A percentile compares a stretch with the other conserved stretches of the same genome.
Conservation (phyloP, 53 echinoderm and acorn worm genomes). For the Echinometra lucunter region DNA sequence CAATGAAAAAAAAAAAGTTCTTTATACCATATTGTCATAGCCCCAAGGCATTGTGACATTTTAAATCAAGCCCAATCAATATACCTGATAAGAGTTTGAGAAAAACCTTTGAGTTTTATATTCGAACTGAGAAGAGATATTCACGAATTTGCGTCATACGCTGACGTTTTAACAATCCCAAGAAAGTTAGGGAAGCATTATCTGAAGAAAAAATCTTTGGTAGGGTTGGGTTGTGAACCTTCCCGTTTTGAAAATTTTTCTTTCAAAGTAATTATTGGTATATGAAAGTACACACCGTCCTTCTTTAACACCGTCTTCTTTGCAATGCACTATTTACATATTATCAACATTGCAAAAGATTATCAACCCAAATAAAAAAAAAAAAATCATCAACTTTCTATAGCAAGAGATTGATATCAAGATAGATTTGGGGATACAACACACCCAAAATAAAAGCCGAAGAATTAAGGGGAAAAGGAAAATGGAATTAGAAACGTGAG, state of each 20-base stretch:
- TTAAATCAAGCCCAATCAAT: background rate
- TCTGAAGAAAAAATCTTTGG: background rate
- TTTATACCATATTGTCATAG: slow-evolving; percentile 8
- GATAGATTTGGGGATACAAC: background rate
- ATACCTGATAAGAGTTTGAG: background rate
- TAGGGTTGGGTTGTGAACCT: background rate
- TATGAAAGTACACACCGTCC: background rate
- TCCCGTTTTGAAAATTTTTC: background rate
- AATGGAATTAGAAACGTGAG: too few species aligned
- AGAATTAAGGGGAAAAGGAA: too few species aligned
- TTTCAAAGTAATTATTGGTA: background rate
- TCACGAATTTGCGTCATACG: slow-evolving; percentile 5
- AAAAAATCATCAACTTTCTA: background rate
- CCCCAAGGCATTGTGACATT: background rate
- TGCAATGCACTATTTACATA: too few species aligned
- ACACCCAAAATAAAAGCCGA: too few species aligned
- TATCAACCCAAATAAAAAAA: background rate
- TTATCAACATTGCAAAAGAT: background rate
- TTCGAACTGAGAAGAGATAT: background rate
- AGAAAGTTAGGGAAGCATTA: background rate
- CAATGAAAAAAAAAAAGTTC: slow-evolving; percentile 3
- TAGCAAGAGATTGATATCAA: background rate
- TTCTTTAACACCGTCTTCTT: too few species aligned
- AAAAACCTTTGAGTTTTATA: background rate
- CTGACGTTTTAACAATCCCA: background rate